A percentile compares a stretch with the other conserved stretches of the same genome.
Evolutionary conservation across 2,888 invertebrate genomes (phyloP).

Genomic region (Molanna angustata): DNA sequence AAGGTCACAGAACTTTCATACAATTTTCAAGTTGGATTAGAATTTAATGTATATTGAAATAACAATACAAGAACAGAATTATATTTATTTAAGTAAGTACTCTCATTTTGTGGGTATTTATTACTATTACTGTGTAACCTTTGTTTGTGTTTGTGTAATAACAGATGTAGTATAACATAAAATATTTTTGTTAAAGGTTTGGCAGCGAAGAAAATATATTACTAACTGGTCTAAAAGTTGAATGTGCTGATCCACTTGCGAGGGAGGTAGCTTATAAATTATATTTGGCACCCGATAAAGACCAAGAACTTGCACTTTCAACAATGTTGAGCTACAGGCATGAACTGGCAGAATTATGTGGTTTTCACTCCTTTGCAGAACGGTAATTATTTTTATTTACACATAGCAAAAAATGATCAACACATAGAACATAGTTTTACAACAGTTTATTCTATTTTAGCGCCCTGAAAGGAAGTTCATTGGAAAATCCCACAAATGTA

Average conservation of each 20-base stretch:
- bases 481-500: conserved; percentile 78
- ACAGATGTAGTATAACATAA: too few relatives aligned
- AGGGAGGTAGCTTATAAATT: conserved; percentile 87
- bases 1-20: too few relatives aligned
- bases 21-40: too few relatives aligned
- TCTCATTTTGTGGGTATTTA: too few relatives aligned
- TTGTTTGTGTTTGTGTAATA: too few relatives aligned
- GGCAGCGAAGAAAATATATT: conserved; percentile 68
- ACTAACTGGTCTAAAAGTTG: conserved; percentile 80
- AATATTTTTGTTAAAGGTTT: conserved; percentile 46
- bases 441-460: too few relatives aligned
- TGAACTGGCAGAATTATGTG: conserved; percentile 82
- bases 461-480: conserved; percentile 84
- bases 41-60: too few relatives aligned
- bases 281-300: conserved; percentile 73
- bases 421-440: too few relatives aligned
- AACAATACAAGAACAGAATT: too few relatives aligned
- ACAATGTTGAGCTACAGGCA: conserved; percentile 72
- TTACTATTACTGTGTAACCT: too few relatives aligned
- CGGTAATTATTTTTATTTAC: conserved; percentile 56
- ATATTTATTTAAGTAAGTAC: too few relatives aligned
- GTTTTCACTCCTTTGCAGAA: conserved; percentile 86
- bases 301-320: conserved; percentile 72
- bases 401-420: too few relatives aligned
- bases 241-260: conserved; percentile 72